Percentiles rank a stretch among this genome's conserved stretches.
phyloP scores from a whole-genome alignment of 1,140 invertebrate species.

The Papilio glaucus region DNA sequence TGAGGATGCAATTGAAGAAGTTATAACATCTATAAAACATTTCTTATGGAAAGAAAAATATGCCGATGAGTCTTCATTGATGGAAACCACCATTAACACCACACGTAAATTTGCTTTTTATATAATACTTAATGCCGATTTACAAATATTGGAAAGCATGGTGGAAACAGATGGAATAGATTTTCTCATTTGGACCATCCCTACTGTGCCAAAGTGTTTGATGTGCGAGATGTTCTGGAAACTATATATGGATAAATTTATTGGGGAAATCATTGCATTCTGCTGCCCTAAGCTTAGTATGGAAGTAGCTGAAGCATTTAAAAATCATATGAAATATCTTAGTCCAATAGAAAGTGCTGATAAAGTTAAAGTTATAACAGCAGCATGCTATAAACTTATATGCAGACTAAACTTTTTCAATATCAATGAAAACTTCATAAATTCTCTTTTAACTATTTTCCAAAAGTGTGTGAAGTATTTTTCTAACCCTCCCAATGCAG shows the following conservation, averaged over 20 bases:
- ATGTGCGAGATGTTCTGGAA: conserved; percentile 74
- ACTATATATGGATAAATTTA: conserved; percentile 65
- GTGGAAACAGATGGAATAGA: conserved; percentile 62
- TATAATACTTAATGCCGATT: conserved; percentile 68
- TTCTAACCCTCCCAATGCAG: conserved; percentile 61
- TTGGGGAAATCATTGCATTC: conserved; percentile 66
- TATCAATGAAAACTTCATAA: conserved; percentile 49
- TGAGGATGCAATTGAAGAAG: conserved; percentile 66
- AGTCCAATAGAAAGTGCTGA: conserved; percentile 57
- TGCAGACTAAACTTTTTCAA: conserved; percentile 62
- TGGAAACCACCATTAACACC: conserved; percentile 42
- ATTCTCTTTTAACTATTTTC: conserved; percentile 56
- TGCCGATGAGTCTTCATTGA: conserved; percentile 48
- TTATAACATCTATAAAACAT: conserved; percentile 53
- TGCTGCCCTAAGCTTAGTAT: conserved; percentile 57
- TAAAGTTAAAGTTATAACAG: conserved; percentile 55
- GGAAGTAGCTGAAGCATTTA: conserved; percentile 60
- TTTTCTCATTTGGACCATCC: conserved; percentile 66
- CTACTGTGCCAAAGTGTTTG: conserved; percentile 64
- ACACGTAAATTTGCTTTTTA: conserved; percentile 67
- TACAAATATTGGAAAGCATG: conserved; percentile 58
- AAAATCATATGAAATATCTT: conserved; percentile 68
- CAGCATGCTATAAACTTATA: conserved; percentile 60
- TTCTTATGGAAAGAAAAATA: conserved; percentile 62
- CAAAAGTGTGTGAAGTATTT: conserved; percentile 64